Base-by-base conservation (phyloP, 2,797 vertebrate genomes). In the Sarcophilus harrisii region DNA sequence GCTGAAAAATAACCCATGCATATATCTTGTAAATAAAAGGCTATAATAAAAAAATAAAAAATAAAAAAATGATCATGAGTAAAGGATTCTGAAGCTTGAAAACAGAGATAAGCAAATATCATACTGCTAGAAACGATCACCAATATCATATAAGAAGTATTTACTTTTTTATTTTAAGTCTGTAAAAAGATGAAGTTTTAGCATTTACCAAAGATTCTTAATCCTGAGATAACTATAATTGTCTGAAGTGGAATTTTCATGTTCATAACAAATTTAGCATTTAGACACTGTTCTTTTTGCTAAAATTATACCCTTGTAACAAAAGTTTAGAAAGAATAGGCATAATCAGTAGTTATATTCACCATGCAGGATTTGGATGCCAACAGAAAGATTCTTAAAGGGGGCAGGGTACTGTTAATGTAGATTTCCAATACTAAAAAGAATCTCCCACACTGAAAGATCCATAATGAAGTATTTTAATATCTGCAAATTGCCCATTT, bases 211-310 rank as follows among this genome's bases (percentile, higher is more conserved):
- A 92, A 93, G 13, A 90, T 90, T 57, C 21, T 60, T 30, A 90
- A 14, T 8, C 29, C 93, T 60, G n/a, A 93, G 10, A 90, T 30
- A 60, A n/a, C 24, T 96, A 62, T 95, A 57, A 95, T 91, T 92
- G 92, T 94, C 81, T 95, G 9, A 96, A n/a, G 38, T 45, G 10
- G 18, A 81, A 8, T 45, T 81, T 92, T 90, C 89, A 95, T 81
- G 16, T 89, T 96, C 91, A 96, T 92, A 96, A 52, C 66, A 57
- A 60, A 96, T 57, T 24, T 94, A 92, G 52, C 58, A 38, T 57
- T 95, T 94, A 94, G 60, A 94, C 28, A 57, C 29, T 12, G 16
- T 94, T 96, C 66, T 58, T 55, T 91, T 93, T 92, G 91, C 6
- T 58, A 94, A 12, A 57, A 93, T 18, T 95, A n/a, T 2, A 73